phyloP scores from a whole-genome alignment of 2,888 invertebrate genomes.

The Leptogaster cylindrica region DNA sequence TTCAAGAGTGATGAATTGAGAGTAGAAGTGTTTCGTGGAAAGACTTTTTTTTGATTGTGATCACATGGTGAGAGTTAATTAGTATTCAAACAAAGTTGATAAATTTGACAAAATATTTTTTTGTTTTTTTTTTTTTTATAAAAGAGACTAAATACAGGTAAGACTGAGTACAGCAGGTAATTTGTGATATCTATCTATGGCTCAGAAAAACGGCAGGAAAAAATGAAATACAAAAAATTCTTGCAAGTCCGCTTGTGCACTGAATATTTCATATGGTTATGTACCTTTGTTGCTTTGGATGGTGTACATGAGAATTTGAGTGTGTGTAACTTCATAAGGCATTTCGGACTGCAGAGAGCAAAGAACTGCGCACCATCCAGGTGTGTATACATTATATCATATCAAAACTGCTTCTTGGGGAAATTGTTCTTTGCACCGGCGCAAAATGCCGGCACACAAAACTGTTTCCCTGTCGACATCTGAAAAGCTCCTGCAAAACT shows the following conservation, averaged over 20 bases:
- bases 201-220: too few relatives aligned
- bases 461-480: background rate
- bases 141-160: too few relatives aligned
- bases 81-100: too few relatives aligned
- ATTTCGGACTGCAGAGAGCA: slow-evolving; percentile 19
- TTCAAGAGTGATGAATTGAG: too few relatives aligned
- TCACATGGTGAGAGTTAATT: too few relatives aligned
- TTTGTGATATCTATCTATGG: too few relatives aligned
- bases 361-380: slow-evolving; percentile 37
- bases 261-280: slow-evolving; percentile 11
- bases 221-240: too few relatives aligned
- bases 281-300: background rate
- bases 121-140: too few relatives aligned
- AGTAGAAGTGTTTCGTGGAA: too few relatives aligned
- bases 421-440: slow-evolving; percentile 12
- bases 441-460: slow-evolving; percentile 12
- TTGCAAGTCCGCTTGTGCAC: slow-evolving; percentile 15
- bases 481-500: slow-evolving; percentile 3
- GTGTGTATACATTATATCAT: slow-evolving; percentile 25
- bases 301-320: background rate
- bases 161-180: too few relatives aligned
- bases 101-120: too few relatives aligned
- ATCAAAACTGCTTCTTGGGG: slow-evolving; percentile 1
- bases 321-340: slow-evolving; percentile 9
- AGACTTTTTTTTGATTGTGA: too few relatives aligned